Evolutionary conservation across 2,113 vertebrate genomes (phyloP).

Genomic region (Chaetops frenatus): DNA sequence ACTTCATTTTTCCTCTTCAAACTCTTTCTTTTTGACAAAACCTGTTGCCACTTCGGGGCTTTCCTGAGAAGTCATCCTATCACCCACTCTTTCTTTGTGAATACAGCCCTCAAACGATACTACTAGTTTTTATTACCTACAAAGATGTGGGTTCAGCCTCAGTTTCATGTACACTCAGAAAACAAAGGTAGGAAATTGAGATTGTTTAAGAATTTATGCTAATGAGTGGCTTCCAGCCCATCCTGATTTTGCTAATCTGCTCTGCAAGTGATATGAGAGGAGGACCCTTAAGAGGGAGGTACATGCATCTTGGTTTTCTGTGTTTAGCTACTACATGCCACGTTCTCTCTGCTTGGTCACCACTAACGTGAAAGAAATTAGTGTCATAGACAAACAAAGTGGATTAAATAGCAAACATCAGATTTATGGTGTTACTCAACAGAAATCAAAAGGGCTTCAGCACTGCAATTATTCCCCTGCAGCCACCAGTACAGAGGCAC

Average conservation of each 20-base stretch:
- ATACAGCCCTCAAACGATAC: not conserved
- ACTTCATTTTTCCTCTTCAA: not conserved
- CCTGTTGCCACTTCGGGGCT: not conserved
- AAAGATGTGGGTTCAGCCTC: not conserved
- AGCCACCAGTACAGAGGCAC: not conserved
- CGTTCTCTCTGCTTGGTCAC: not conserved
- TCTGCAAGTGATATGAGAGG: not conserved
- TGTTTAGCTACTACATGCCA: not conserved
- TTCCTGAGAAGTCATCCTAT: not conserved
- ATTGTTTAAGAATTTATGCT: not conserved
- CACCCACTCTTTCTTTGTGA: not conserved
- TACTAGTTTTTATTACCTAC: not conserved
- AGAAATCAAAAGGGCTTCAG: not conserved
- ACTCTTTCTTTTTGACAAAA: not conserved
- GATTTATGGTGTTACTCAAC: not conserved
- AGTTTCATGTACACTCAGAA: not conserved
- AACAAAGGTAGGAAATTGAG: not conserved
- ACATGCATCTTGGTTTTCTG: rapidly evolving
- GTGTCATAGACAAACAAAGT: not conserved
- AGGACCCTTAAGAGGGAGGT: not conserved
- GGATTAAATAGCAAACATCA: not conserved
- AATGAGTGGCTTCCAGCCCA: not conserved
- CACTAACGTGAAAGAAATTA: not conserved
- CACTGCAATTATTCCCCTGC: not conserved
- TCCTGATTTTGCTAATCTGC: not conserved